phyloP scores from a whole-genome alignment of 2,113 vertebrate genomes.

The Daboia siamensis region DNA sequence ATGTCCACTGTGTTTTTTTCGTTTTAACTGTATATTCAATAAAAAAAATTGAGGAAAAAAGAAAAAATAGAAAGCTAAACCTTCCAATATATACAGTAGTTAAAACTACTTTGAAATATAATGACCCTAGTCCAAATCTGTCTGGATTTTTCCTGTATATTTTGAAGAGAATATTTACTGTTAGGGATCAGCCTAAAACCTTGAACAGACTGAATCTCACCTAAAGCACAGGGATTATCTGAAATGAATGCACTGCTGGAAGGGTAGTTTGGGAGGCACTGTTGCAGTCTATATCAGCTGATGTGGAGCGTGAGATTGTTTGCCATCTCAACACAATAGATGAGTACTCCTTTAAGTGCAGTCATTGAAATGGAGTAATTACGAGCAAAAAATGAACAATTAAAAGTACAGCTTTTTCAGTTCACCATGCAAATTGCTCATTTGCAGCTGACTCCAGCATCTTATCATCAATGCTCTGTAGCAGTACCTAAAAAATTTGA shows the following conservation, averaged over 20 bases:
- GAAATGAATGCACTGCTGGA: not conserved
- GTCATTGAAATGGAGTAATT: not conserved
- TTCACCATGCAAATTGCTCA: not conserved
- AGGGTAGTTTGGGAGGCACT: not conserved
- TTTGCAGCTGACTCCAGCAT: not conserved
- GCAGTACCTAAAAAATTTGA: not conserved
- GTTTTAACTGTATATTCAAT: no score
- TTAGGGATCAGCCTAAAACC: not conserved
- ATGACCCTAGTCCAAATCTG: not conserved
- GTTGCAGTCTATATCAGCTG: not conserved
- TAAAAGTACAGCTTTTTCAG: not conserved
- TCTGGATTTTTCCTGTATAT: not conserved
- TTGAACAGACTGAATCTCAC: not conserved
- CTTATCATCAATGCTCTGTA: not conserved
- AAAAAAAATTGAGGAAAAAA: no score
- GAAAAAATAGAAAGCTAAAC: slow-evolving; percentile 9
- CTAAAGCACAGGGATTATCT: not conserved
- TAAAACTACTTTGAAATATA: not conserved
- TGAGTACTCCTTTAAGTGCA: not conserved
- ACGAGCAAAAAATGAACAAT: not conserved
- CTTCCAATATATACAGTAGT: not conserved
- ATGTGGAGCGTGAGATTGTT: not conserved
- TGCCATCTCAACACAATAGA: not conserved
- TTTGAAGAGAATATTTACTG: not conserved
- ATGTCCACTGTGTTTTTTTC: no score